Base-by-base conservation (phyloP, 1,140 invertebrate species). In the Diachasma alloeum region DNA sequence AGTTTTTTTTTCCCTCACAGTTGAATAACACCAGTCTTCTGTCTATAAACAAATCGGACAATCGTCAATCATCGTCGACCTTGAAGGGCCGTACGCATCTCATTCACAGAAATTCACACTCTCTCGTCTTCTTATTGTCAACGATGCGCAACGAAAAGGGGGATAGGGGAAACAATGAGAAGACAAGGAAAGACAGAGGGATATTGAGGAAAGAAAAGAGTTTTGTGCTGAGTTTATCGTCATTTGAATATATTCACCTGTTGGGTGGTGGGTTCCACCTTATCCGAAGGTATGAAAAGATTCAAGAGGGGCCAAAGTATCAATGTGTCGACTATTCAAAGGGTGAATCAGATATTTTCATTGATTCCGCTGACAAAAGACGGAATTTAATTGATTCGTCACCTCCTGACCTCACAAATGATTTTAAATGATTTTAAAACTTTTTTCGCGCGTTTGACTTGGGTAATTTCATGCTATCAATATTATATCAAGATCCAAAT, bases 231-330 rank as follows among this genome's bases (percentile, higher is more conserved):
- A 68, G n/a, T 68, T 68, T 68, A 68, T 63, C 66, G 15, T 31
- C 80, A 84, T 85, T 82, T 82, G 80, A 85, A 85, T 85, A 85
- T 83, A 85, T 83, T 81, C 83, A 85, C 83, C 84, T 85, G 83
- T 78, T 76, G 75, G 75, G 44, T 68, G 31, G 44, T 22, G 37
- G 22, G 0, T 39, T 53, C 53, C 44, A 68, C 70, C 56, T 75
- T 75, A 63, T 71, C 37, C 48, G 11, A n/a, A 24, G 63, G 44
- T 68, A 73, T 17, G 59, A 56, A 74, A 42, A 66, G 31, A 46
- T 22, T 31, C 44, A 74, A 72, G 66, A 77, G 71, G 69, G 72
- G 75, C 69, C 68, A 39, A 36, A 79, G 13, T 13, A 73, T 66
- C 37, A 77, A 74, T 69, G 79, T 81, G 76, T 78, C 78, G 70